These are phyloP conservation scores for Salticus scenicus DNA, from an alignment of 2,888 invertebrate genomes.

Conservation along the genomic window DNA sequence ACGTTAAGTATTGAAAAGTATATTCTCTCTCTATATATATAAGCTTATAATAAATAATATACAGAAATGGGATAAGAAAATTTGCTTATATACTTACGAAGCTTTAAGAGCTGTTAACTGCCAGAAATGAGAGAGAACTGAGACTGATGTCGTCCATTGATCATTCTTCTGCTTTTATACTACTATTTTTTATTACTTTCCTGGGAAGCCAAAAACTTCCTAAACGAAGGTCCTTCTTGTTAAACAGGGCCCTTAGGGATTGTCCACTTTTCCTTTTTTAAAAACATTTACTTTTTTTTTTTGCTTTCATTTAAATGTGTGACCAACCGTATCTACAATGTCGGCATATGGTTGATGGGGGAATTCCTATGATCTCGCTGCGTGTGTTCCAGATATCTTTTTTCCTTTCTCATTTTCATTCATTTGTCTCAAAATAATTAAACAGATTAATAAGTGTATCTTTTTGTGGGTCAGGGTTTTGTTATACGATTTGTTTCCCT, in stretches of 20 bases:
- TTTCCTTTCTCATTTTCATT: neutral
- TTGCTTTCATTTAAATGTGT: neutral
- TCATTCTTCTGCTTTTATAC: neutral
- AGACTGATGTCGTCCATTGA: neutral
- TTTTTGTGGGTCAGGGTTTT: neutral
- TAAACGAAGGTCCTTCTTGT: neutral
- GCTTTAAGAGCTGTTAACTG: too few relatives aligned
- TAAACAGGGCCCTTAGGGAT: neutral
- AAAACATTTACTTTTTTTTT: neutral
- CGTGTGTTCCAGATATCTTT: neutral
- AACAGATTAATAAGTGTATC: neutral
- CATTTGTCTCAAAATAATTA: neutral
- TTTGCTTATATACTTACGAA: too few relatives aligned
- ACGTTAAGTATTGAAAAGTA: too few relatives aligned
- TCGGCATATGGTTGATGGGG: neutral
- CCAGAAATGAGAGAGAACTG: too few relatives aligned
- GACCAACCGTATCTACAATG: slow-evolving; percentile 11
- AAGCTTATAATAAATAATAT: too few relatives aligned
- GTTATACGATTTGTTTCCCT: neutral
- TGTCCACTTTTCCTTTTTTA: neutral
- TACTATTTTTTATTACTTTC: neutral
- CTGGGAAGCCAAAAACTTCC: neutral
- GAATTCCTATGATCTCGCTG: neutral
- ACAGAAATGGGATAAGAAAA: too few relatives aligned
- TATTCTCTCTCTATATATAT: too few relatives aligned